A percentile compares a stretch with the other conserved stretches of the same genome.
Evolutionary conservation across 2,797 vertebrate species (phyloP).

Genomic region (Ficedula albicollis): DNA sequence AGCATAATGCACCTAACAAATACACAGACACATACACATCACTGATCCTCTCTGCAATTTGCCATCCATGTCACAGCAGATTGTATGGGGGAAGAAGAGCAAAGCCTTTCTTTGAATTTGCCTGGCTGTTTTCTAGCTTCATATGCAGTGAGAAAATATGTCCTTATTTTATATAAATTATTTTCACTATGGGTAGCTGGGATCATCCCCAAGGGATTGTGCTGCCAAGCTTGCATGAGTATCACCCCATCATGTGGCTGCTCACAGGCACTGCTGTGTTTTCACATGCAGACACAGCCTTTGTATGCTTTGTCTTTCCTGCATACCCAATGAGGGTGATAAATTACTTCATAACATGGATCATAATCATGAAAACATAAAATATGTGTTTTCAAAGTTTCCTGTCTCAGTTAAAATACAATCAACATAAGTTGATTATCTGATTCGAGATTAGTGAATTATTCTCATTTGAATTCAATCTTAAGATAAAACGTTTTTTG

Average conservation of each 20-base stretch:
- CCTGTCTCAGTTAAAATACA: background rate
- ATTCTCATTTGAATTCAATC: background rate
- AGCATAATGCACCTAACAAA: background rate
- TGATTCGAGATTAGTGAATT: background rate
- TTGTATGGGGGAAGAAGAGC: background rate
- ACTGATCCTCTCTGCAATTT: background rate
- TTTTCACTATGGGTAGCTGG: background rate
- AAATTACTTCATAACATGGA: background rate
- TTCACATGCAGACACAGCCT: background rate
- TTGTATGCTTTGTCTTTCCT: background rate
- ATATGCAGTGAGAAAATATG: background rate
- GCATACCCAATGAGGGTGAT: background rate
- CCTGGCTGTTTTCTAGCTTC: background rate
- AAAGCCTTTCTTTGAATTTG: background rate
- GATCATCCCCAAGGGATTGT: background rate
- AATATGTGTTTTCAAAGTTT: background rate
- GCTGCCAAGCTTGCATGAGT: background rate
- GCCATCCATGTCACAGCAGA: background rate
- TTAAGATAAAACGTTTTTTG: background rate
- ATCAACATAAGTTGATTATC: background rate
- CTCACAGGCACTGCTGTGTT: background rate
- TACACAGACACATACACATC: background rate
- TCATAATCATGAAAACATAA: background rate
- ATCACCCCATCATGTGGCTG: background rate
- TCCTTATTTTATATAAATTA: background rate